Evolutionary conservation across 2,113 vertebrate species (phyloP).

Genomic region (Nesospiza acunhae): DNA sequence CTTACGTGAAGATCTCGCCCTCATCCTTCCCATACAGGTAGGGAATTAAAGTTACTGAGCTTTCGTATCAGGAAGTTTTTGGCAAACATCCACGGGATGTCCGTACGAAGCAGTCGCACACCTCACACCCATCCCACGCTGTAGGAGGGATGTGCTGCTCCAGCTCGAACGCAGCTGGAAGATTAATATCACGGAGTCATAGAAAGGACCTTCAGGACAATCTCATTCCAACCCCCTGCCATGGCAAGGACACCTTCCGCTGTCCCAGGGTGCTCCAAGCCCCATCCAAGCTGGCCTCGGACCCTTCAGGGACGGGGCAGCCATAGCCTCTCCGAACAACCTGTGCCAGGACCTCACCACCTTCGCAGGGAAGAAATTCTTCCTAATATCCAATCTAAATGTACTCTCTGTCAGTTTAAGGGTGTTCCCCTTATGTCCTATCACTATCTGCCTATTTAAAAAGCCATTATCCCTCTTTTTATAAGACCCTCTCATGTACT

Average conservation of each 20-base stretch:
- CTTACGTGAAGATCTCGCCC: rapidly evolving
- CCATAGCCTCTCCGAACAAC: rapidly evolving
- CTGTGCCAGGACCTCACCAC: not conserved
- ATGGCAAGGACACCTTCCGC: not conserved
- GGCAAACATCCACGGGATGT: not conserved
- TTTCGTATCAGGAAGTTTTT: not conserved
- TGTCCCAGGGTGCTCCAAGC: not conserved
- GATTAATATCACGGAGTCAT: not conserved
- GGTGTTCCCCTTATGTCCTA: not conserved
- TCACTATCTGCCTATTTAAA: not conserved
- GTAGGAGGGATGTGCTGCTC: not conserved
- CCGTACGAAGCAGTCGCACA: rapidly evolving
- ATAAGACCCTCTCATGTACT: not conserved
- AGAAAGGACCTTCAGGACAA: not conserved
- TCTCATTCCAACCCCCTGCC: not conserved
- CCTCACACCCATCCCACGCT: rapidly evolving
- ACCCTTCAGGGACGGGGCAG: not conserved
- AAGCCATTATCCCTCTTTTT: not conserved
- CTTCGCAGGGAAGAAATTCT: not conserved
- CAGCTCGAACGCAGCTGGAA: not conserved
- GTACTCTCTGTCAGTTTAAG: not conserved
- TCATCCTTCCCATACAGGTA: not conserved
- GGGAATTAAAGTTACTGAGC: not conserved
- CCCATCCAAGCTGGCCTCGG: rapidly evolving
- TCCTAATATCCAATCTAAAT: not conserved